A percentile compares a stretch with the other conserved stretches of the same genome.
Conservation (phyloP, 2,113 vertebrate genomes). For the Progne subis region DNA sequence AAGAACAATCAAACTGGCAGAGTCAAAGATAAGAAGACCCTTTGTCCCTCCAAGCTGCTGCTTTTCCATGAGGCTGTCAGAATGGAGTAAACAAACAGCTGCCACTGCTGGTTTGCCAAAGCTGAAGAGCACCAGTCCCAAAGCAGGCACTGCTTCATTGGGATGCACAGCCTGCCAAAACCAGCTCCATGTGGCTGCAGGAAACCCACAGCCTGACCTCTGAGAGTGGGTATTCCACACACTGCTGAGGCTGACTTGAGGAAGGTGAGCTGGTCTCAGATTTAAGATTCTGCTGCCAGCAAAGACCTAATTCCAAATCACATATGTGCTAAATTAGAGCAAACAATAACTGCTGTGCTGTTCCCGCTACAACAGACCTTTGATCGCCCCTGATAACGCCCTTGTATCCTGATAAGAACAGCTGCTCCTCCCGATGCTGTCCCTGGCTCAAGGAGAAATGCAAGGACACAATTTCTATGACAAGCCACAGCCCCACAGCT, state of each 20-base stretch:
- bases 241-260: not conserved
- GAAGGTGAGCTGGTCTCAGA: not conserved
- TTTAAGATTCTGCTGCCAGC: not conserved
- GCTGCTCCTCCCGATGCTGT: not conserved
- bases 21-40: no score
- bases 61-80: not conserved
- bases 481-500: not conserved
- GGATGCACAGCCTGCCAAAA: not conserved
- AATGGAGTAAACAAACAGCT: rapidly evolving
- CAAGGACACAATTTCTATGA: not conserved
- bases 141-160: not conserved
- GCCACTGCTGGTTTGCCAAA: not conserved
- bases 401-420: not conserved
- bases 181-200: not conserved
- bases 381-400: not conserved
- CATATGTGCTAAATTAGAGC: rapidly evolving
- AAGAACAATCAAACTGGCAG: not conserved
- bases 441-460: not conserved
- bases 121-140: rapidly evolving
- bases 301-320: not conserved
- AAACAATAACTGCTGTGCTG: not conserved
- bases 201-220: not conserved
- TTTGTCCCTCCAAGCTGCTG: not conserved
- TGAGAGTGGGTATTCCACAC: rapidly evolving
- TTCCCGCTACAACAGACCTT: not conserved